phyloP scores from a whole-genome alignment of 1,140 invertebrate genomes.

The Ips typographus region DNA sequence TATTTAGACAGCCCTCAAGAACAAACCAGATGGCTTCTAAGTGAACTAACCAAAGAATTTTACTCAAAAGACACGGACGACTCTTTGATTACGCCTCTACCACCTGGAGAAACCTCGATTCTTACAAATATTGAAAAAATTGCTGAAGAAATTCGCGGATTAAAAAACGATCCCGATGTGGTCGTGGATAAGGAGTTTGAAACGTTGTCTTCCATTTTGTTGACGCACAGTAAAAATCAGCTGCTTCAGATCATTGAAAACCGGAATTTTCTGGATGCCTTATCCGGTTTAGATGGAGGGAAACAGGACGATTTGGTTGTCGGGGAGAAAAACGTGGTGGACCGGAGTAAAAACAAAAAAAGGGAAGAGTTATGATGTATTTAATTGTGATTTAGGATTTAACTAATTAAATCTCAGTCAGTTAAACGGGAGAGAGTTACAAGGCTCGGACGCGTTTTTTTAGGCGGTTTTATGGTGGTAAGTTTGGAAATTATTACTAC shows the following conservation, averaged over 20 bases:
- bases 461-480: no score
- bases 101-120: constrained; percentile 28
- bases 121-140: constrained; percentile 28
- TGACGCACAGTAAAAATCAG: background rate
- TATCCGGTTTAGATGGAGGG: background rate
- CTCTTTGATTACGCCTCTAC: constrained; percentile 31
- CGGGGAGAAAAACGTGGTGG: background rate
- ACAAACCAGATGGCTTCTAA: constrained; percentile 48
- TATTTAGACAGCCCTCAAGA: constrained; percentile 41
- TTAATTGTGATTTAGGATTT: background rate
- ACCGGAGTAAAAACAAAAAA: background rate
- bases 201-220: background rate
- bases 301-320: background rate
- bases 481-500: no score
- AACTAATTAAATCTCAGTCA: no score
- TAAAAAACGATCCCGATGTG: background rate
- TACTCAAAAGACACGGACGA: constrained; percentile 11
- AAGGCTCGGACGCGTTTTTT: no score
- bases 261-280: background rate
- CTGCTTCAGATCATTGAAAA: background rate
- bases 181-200: background rate
- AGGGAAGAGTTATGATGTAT: background rate
- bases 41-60: constrained; percentile 44
- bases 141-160: background rate
- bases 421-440: no score